A percentile compares a stretch with the other conserved stretches of the same genome.
These are phyloP conservation scores for Noctua janthe DNA, from an alignment of 2,888 invertebrate genomes.

Conservation along the genomic window DNA sequence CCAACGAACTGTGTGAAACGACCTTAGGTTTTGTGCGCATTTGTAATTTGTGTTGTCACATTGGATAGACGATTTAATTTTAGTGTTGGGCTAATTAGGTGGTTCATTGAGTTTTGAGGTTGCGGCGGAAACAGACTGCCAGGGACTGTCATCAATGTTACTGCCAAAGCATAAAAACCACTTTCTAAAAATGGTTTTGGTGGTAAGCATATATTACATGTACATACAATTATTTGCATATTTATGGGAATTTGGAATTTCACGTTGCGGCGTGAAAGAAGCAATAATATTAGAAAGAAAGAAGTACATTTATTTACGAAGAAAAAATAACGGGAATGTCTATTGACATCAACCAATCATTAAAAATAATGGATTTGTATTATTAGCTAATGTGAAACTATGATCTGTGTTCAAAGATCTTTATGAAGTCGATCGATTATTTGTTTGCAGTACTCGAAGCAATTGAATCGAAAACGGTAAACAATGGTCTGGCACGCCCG, in stretches of 20 bases:
- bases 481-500: slow-evolving; percentile 48
- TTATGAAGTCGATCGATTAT: slow-evolving; percentile 1
- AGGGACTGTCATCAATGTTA: slow-evolving; percentile 1
- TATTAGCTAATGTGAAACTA: not conserved
- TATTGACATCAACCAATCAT: not conserved
- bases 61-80: slow-evolving; percentile 11
- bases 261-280: not conserved
- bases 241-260: not conserved
- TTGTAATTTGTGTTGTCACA: slow-evolving; percentile 30
- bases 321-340: not conserved
- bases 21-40: slow-evolving; percentile 49
- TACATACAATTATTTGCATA: not conserved
- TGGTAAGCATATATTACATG: not conserved
- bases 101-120: slow-evolving; percentile 52
- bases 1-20: slow-evolving; percentile 52
- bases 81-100: slow-evolving; percentile 10
- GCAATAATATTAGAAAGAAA: not conserved
- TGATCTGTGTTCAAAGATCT: not conserved
- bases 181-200: slow-evolving; percentile 17
- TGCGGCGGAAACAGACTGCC: slow-evolving; percentile 7
- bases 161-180: slow-evolving; percentile 10
- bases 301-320: not conserved
- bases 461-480: slow-evolving; percentile 25
- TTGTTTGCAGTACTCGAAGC: slow-evolving; percentile 15
- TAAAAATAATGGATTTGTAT: not conserved